Conservation (phyloP, 2,113 vertebrate species). For the Phrynocephalus versicolor region DNA sequence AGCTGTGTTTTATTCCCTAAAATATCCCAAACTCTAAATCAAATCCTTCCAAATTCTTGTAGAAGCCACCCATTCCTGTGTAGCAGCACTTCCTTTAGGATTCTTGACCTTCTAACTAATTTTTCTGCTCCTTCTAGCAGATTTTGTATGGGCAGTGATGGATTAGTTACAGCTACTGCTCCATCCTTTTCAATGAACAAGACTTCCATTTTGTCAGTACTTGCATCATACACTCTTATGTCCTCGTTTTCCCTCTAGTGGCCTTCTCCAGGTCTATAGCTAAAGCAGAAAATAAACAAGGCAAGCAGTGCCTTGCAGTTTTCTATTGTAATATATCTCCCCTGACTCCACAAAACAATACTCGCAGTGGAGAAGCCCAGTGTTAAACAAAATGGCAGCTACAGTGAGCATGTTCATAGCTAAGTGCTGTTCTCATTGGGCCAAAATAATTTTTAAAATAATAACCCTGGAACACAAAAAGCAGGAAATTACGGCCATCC, state of each 20-base stretch:
- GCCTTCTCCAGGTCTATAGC: background rate
- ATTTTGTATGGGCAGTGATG: background rate
- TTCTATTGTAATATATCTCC: background rate
- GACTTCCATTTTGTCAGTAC: background rate
- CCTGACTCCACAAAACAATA: background rate
- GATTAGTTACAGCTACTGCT: background rate
- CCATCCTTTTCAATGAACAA: background rate
- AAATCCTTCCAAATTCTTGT: background rate
- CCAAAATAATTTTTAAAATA: background rate
- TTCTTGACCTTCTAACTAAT: background rate
- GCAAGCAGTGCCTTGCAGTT: background rate
- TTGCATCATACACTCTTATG: background rate
- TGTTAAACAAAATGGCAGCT: background rate
- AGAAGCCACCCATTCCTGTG: background rate
- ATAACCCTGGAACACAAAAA: background rate
- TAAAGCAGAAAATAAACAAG: background rate
- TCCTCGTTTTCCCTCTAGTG: background rate
- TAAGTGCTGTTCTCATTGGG: background rate
- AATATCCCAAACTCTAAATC: background rate
- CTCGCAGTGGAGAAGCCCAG: background rate
- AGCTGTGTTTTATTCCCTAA: background rate
- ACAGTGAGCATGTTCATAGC: background rate
- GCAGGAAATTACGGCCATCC: background rate
- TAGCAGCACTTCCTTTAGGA: background rate
- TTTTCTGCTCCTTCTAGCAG: background rate